These are phyloP conservation scores for Porites australiensis DNA, from an alignment of 64 coral and sea anemone species.

Conservation along the genomic window DNA sequence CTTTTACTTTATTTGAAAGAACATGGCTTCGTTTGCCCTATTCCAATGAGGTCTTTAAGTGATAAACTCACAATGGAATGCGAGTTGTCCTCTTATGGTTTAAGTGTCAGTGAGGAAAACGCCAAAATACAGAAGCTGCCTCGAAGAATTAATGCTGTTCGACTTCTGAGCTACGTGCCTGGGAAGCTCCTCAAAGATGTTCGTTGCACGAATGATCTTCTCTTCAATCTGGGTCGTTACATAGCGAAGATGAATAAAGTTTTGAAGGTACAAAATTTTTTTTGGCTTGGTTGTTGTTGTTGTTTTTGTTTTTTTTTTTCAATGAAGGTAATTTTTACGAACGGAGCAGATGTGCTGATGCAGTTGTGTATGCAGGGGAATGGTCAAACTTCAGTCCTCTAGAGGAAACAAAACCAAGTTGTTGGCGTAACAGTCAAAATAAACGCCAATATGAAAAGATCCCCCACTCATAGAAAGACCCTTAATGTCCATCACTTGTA, in stretches of 20 bases:
- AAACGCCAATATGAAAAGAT: no score
- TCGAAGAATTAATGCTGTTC: constrained; percentile 11
- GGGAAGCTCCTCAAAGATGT: constrained; percentile 51
- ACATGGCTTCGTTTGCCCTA: constrained; percentile 28
- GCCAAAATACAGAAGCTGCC: no score
- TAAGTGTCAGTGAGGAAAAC: neutral
- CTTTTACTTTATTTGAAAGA: constrained; percentile 37
- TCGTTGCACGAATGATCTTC: neutral
- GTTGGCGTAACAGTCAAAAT: no score
- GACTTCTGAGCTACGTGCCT: constrained; percentile 55
- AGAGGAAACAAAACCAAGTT: no score
- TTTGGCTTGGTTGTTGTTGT: no score
- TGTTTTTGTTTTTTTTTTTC: no score
- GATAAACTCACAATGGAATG: neutral
- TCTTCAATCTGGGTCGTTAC: constrained; percentile 58
- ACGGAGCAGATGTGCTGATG: no score
- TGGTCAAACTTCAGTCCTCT: no score
- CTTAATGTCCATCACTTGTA: no score
- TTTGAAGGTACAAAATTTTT: constrained; percentile 27
- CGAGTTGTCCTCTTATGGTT: neutral
- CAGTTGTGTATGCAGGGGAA: no score
- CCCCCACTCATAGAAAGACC: no score
- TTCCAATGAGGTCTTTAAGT: constrained; percentile 19
- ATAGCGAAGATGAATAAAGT: constrained; percentile 41
- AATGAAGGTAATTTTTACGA: no score